Base-by-base conservation (phyloP, 1,140 invertebrate genomes). In the Drosophila grimshawi region DNA sequence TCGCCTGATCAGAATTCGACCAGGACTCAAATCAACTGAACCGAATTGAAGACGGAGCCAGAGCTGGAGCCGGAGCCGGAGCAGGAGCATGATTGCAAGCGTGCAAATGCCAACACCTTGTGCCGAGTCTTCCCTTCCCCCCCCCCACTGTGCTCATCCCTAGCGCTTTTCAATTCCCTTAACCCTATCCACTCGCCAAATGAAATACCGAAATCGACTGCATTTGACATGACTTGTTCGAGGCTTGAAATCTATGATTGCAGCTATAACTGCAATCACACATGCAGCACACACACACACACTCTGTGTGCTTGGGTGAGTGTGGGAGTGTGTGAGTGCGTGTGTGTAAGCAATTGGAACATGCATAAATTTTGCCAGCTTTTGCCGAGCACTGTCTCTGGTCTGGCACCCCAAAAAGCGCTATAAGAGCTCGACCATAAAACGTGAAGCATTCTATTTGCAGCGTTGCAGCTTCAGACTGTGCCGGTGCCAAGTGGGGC, bases 161-260 rank as follows among this genome's bases (percentile, higher is more conserved):
- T 65, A 11, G 41, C 37, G 32, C 30, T 11, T 5, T 19, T 4
- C 27, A 7, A 19, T 8, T 32, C n/a, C 5, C 39, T 68, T 46
- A 55, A 35, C 69, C 48, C 62, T 74, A 62, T 11, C 43, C 65
- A 68, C 56, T 60, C 64, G 70, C 48, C 71, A 69, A 68, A 62
- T 69, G 71, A 30, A 41, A 73, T 62, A 69, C 71, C 71, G 45
- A 74, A 74, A 62, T 69, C 65, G 57, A 78, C 80, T 86, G 83
- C 83, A 88, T 73, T 86, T 86, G 83, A 86, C 83, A 70, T 86
- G 80, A 86, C 83, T 86, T 88, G 83, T 86, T 83, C 83, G 76
- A 81, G 70, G 70, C 73, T 80, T 80, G 83, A 86, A 86, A 86
- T 86, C 83, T 86, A 86, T 83, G 83, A 86, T 86, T 86, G 83